Evolutionary conservation across 2,797 vertebrate genomes (phyloP), one percentile per base, ranked within the genome.

Genomic region (Lagocephalus sceleratus): DNA sequence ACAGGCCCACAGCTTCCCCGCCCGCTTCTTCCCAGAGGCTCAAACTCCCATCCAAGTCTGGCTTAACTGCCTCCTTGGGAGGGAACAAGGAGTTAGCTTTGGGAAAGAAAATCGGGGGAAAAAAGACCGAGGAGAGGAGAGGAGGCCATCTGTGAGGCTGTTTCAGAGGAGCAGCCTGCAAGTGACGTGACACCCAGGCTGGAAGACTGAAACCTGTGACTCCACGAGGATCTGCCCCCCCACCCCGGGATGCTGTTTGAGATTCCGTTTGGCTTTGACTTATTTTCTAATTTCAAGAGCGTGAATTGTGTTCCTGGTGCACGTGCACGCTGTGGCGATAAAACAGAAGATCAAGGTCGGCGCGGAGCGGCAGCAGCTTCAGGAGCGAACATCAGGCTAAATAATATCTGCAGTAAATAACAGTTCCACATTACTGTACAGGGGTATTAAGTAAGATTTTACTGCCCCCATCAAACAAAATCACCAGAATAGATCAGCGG

Each of bases 381-480:
- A 67, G 65, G 69, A 48, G 60, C 1, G 43, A 70, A 73, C 61
- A 83, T 63, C 62, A 64, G 64, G 47, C 39, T 72, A 67, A 73
- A 78, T 78, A 73, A 83, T 83, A 64, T 46, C 54, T 6, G 54
- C 43, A 54, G 66, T 85, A 85, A 85, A 83, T 82, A 79, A 76
- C 42, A n/a, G 21, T 63, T 64, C 47, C 54, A 66, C 68, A 81
- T 82, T 81, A 76, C 68, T 66, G 68, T 78, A 75, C 62, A 57
- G 52, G 72, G 68, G 80, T 66, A 75, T 75, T 78, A 81, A 82
- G 73, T 76, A 76, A 63, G 70, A 76, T 82, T 85, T 81, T 77
- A 78, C 76, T 79, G 74, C 80, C 32, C 32, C 51, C 38, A 6
- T 68, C 19, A 1, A 58, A 64, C 60, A 76, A 69, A 83, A 79